phyloP scores from a whole-genome alignment of 2,888 invertebrate genomes.

The Adelognathus sp. region DNA sequence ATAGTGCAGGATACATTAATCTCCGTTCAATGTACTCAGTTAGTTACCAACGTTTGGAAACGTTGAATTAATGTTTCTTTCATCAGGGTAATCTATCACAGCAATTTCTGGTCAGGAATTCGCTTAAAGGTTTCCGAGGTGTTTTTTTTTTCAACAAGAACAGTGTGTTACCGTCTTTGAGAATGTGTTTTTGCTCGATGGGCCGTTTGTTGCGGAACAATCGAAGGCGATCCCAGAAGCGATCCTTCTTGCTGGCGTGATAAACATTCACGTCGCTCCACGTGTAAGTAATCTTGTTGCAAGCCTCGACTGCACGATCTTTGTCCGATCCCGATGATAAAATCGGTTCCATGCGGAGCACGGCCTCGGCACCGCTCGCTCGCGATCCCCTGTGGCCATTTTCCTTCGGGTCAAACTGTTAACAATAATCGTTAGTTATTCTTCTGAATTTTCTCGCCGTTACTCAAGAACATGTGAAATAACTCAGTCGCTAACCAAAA shows the following conservation, averaged over 20 bases:
- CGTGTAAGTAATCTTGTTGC: slow-evolving; percentile 86
- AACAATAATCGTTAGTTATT: slow-evolving; percentile 5
- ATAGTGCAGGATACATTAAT: no score
- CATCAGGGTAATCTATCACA: no score
- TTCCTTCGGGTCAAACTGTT: slow-evolving; percentile 59
- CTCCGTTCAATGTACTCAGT: no score
- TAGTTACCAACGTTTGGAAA: no score
- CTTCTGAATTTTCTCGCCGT: background rate
- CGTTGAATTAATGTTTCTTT: no score
- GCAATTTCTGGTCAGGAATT: no score
- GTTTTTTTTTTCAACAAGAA: background rate
- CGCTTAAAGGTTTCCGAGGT: background rate
- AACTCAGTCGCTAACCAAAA: background rate
- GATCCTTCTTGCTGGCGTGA: slow-evolving; percentile 83
- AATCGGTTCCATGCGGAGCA: slow-evolving; percentile 66
- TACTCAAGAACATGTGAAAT: no score
- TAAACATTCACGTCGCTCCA: slow-evolving; percentile 92
- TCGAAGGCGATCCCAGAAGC: slow-evolving; percentile 65
- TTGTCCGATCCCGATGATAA: slow-evolving; percentile 44
- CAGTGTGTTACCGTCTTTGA: slow-evolving; percentile 86
- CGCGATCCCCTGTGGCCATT: slow-evolving; percentile 39
- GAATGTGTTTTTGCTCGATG: slow-evolving; percentile 84
- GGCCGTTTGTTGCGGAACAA: slow-evolving; percentile 63
- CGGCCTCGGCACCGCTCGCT: slow-evolving; percentile 50
- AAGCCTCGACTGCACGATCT: slow-evolving; percentile 34